Conservation (phyloP, 2,797 vertebrate species). For the Rhinogobio ventralis region DNA sequence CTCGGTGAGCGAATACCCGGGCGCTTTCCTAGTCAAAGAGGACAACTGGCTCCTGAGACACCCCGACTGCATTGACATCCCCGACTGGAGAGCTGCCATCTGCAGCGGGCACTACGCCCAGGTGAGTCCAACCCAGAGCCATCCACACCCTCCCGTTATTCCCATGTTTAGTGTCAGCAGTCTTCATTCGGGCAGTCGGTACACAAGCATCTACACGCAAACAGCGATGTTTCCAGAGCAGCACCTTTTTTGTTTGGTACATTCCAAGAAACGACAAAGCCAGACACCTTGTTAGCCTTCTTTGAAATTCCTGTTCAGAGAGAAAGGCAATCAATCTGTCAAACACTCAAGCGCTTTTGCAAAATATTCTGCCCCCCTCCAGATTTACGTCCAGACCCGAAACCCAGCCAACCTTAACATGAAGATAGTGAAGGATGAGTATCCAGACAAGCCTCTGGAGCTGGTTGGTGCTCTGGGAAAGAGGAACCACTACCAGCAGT, state of each 20-base stretch:
- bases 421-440: slow-evolving; percentile 92
- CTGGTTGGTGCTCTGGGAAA: slow-evolving; percentile 91
- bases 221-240: neutral
- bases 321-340: neutral
- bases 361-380: neutral
- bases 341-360: neutral
- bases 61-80: slow-evolving; percentile 92
- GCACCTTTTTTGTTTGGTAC: slow-evolving; percentile 24
- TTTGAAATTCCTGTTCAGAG: neutral
- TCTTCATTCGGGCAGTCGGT: neutral
- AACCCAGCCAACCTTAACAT: slow-evolving; percentile 87
- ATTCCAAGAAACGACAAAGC: neutral
- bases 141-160: neutral
- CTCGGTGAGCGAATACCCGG: slow-evolving; percentile 93
- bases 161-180: slow-evolving; percentile 7
- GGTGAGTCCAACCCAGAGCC: slow-evolving; percentile 71
- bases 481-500: slow-evolving; percentile 95
- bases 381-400: slow-evolving; percentile 94
- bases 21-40: slow-evolving; percentile 92
- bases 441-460: slow-evolving; percentile 82
- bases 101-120: slow-evolving; percentile 94
- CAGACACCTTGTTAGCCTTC: slow-evolving; percentile 19
- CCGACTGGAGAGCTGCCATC: slow-evolving; percentile 94
- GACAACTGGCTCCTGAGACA: slow-evolving; percentile 97
- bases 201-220: slow-evolving; percentile 21